These are phyloP conservation scores for Patella caerulea DNA, from an alignment of 2,888 invertebrate species.

Conservation along the genomic window DNA sequence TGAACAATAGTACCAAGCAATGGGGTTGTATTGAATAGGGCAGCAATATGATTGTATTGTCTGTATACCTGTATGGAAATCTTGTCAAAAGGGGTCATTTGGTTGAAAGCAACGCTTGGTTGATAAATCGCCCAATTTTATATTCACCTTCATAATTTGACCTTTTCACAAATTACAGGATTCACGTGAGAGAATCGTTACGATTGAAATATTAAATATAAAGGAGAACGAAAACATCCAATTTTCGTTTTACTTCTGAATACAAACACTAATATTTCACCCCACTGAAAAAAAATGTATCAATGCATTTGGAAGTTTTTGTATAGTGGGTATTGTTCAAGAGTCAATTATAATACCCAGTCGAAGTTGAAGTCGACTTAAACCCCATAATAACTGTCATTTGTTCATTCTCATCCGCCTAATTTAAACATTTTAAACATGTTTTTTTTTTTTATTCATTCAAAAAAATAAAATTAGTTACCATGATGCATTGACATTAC, in stretches of 20 bases:
- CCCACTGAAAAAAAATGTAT: no score
- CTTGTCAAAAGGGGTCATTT: not conserved
- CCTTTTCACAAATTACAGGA: slow-evolving; percentile 1
- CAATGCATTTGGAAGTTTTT: no score
- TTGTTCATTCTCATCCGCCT: no score
- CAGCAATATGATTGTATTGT: not conserved
- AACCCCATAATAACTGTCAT: no score
- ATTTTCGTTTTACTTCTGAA: not conserved
- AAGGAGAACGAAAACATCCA: not conserved
- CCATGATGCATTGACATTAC: no score
- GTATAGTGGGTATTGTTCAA: no score
- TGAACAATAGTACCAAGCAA: slow-evolving; percentile 5
- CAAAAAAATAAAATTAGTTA: no score
- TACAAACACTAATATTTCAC: not conserved
- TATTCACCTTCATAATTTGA: not conserved
- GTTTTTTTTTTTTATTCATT: no score
- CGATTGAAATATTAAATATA: slow-evolving; percentile 3
- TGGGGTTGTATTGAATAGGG: not conserved
- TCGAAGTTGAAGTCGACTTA: no score
- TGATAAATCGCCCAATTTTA: not conserved
- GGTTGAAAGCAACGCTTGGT: slow-evolving; percentile 4
- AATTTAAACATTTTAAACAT: no score
- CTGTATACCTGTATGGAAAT: slow-evolving; percentile 1
- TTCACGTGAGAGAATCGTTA: slow-evolving; percentile 7
- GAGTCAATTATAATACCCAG: no score